Evolutionary conservation across 2,113 vertebrate species (phyloP), one percentile per base, ranked within the genome.

Genomic region (Leptodactylus fuscus): DNA sequence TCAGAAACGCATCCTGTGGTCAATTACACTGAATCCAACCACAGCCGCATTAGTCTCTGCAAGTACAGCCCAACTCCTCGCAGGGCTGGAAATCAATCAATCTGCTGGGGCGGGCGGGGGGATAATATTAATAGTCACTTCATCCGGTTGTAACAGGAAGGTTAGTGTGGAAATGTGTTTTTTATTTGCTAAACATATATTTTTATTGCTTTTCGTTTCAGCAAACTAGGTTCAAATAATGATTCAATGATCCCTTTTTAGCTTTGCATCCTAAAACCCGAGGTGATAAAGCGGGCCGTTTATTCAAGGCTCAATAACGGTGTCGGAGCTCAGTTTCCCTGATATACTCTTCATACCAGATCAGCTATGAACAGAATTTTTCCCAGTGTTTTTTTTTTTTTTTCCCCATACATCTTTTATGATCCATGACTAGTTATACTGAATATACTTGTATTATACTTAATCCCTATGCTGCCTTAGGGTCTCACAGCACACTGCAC

Each of bases 371-470:
- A 38, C 65, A 81, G 73, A 80, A 73, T 73, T 86, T 60, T 32
- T 48, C 65, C 41, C 24, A 27, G 34, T n/a, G 62, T 78, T 48
- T 44, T 44, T 44, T 44, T 44, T 44, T 44, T 73, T 86, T 78
- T 48, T 51, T 60, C 10, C 48, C n/a, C 62, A 86, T 86, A n/a
- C 44, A 53, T 81, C 77, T 81, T 73, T 81, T 81, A 86, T 86
- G 77, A 81, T 81, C 76, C 60, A 80, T 58, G 48, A 70, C 84
- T 73, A 73, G 44, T 73, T 86, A 44, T 70, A 22, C 90, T 27
- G 32, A 90, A 92, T 91, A 90, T 87, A 93, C 91, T 78, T 75
- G 51, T 34, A 83, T 58, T 74, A 83, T 73, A 46, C 34, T 58
- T 71, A 38, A 58, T 75, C 82, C 29, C 82, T 27, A 22, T 62